phyloP scores from a whole-genome alignment of 1,140 invertebrate species.

The Bradysia coprophila region DNA sequence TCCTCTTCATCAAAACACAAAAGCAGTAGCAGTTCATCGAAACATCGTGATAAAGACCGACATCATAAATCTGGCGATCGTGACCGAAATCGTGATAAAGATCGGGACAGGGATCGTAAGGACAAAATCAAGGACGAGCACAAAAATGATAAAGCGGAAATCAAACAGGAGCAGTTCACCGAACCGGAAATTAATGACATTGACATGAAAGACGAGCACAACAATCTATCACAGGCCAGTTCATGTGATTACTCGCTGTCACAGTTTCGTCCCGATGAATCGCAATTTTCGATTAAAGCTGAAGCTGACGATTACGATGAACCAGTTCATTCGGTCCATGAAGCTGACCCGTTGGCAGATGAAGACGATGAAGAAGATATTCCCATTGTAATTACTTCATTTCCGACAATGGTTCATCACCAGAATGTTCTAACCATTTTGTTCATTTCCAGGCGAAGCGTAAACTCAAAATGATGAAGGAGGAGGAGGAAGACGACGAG shows the following conservation, averaged over 20 bases:
- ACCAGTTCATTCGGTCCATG: constrained; percentile 12
- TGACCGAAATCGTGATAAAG: constrained; percentile 14
- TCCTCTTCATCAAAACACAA: constrained; percentile 23
- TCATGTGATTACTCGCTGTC: constrained; percentile 45
- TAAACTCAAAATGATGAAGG: too few species aligned
- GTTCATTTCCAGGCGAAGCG: constrained; percentile 8
- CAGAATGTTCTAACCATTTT: too few species aligned
- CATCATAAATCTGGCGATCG: constrained; percentile 23
- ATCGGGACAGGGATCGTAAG: constrained; percentile 11
- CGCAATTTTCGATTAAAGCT: constrained; percentile 12
- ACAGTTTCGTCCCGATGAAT: constrained; percentile 34
- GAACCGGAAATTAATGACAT: neutral
- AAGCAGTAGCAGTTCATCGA: constrained; percentile 18
- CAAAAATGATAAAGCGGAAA: constrained; percentile 10
- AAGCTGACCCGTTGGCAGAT: constrained; percentile 14
- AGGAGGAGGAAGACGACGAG: constrained; percentile 30
- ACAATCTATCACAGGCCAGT: constrained; percentile 29
- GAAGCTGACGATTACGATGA: neutral
- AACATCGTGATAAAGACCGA: constrained; percentile 28
- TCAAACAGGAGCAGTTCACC: constrained; percentile 18
- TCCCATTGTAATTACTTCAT: constrained; percentile 39
- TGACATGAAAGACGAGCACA: neutral
- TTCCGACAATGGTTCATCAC: neutral
- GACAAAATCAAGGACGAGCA: constrained; percentile 15
- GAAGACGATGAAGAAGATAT: constrained; percentile 55